Evolutionary conservation across 2,797 vertebrate genomes (phyloP).

Genomic region (Hoplostethus atlanticus): DNA sequence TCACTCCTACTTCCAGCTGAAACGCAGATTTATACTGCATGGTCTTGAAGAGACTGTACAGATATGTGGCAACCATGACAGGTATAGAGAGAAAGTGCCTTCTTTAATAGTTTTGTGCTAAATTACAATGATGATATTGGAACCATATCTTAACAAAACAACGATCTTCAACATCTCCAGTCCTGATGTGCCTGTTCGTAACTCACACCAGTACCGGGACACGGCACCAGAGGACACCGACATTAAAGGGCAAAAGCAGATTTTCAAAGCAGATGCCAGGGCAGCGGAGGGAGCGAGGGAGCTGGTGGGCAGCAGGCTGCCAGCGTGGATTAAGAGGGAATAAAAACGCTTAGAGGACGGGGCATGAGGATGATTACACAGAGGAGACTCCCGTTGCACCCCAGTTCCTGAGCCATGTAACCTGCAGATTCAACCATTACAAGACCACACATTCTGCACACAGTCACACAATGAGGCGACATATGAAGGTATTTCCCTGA

Average conservation of each 20-base stretch:
- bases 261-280: slow-evolving; percentile 45
- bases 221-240: slow-evolving; percentile 36
- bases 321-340: slow-evolving; percentile 53
- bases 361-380: slow-evolving; percentile 55
- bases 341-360: slow-evolving; percentile 54
- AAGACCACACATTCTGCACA: slow-evolving; percentile 1
- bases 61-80: not conserved
- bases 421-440: slow-evolving; percentile 33
- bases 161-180: slow-evolving; percentile 2
- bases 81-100: not conserved
- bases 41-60: no score
- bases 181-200: slow-evolving; percentile 2
- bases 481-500: no score
- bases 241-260: slow-evolving; percentile 46
- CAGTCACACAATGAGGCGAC: slow-evolving; percentile 10
- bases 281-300: slow-evolving; percentile 25
- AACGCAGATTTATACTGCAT: no score
- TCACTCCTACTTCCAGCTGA: no score
- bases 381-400: slow-evolving; percentile 42
- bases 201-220: slow-evolving; percentile 27
- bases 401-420: slow-evolving; percentile 35
- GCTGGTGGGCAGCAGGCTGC: slow-evolving; percentile 45
- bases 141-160: not conserved
- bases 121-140: not conserved
- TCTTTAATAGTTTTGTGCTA: not conserved